Base-by-base conservation (phyloP, 2,888 invertebrate species). In the Halictus quadricinctus region DNA sequence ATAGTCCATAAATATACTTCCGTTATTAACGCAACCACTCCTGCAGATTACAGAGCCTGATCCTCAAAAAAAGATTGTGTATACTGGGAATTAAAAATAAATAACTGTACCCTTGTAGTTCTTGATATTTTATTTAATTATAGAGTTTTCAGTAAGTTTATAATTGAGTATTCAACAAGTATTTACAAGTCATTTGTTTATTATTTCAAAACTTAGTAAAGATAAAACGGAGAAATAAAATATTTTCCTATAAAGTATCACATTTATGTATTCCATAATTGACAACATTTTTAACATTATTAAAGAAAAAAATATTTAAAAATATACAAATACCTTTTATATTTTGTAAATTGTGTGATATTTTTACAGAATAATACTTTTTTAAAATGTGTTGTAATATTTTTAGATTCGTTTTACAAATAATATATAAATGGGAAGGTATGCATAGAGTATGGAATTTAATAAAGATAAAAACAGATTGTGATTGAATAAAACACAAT, bases 1-100 rank as follows among this genome's bases (percentile, higher is more conserved):
- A 58, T 81, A 74, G 83, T 76, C 41, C 66, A 72, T 48, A 29
- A 84, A 81, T 72, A 76, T 75, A 83, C 75, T 69, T 80, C 70
- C 50, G 12, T 72, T 41, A 72, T 83, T 25, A 60, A 25, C 1
- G 12, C 13, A 60, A 60, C 15, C 15, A 2, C 60, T 29, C 15
- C 60, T 15, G 29, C 0, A 54, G 21, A 21, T 54, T 54, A 21
- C 21, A 6, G 21, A 21, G 8, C 54, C 54, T 21, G 54, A 54
- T 7, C 60, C 25, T 60, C 6, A 7, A 12, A 60, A 60, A 60
- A 25, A 13, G 8, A 60, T 25, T 25, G 25, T 25, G 5, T 25
- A 60, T 25, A 13, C 13, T 13, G 1, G 6, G 64, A 25, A 29
- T 64, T 29, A 29, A 29, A 64, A 64, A 15, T 15, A 64, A 60